These are phyloP conservation scores for Cerceris rybyensis DNA, from an alignment of 2,888 invertebrate species.

Conservation along the genomic window DNA sequence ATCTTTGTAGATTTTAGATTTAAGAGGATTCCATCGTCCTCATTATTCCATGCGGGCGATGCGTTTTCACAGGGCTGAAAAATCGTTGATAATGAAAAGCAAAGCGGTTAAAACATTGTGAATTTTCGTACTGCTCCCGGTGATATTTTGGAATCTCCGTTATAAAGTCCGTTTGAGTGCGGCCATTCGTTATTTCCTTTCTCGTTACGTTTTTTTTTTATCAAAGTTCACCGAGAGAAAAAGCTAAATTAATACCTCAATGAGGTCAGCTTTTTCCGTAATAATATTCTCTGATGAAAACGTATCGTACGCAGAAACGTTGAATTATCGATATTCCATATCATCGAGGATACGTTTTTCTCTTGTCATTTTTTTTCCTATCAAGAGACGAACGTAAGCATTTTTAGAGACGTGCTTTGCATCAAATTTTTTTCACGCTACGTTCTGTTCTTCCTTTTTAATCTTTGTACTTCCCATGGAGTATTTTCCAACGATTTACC, in stretches of 20 bases:
- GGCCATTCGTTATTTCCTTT: not conserved
- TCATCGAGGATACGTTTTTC: not conserved
- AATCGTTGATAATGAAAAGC: too few species aligned
- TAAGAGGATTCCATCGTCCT: too few species aligned
- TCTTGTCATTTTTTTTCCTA: not conserved
- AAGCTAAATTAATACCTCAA: slow-evolving; percentile 17
- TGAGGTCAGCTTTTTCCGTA: slow-evolving; percentile 16
- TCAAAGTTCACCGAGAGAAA: not conserved
- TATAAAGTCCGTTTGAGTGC: too few species aligned
- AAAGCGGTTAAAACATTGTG: too few species aligned
- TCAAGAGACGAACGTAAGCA: not conserved
- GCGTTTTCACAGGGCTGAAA: too few species aligned
- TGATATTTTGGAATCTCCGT: too few species aligned
- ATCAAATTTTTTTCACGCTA: not conserved
- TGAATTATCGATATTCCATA: slow-evolving; percentile 21
- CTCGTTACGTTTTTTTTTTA: not conserved
- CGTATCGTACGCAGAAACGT: not conserved
- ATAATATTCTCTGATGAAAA: slow-evolving; percentile 3
- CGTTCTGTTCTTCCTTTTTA: not conserved
- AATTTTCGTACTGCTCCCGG: too few species aligned
- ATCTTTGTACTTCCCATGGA: not conserved
- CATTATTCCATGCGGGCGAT: too few species aligned
- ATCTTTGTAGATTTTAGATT: too few species aligned
- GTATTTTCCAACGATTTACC: not conserved
- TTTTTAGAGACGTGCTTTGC: not conserved